A percentile compares a stretch with the other conserved stretches of the same genome.
Conservation (phyloP, 2,113 vertebrate species). For the Sigmodon hispidus region DNA sequence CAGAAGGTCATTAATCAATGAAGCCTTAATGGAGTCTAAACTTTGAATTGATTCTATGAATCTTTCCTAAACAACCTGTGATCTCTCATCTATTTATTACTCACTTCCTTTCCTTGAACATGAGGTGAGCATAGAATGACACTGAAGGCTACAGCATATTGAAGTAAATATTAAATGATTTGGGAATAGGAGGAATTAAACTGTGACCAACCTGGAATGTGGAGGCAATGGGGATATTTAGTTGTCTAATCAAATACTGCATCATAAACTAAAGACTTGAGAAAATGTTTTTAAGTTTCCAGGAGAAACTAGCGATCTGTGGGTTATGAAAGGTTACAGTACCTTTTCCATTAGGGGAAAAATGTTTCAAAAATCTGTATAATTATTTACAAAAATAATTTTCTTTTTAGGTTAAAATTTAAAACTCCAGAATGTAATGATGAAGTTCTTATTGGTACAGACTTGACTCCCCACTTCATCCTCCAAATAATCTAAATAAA, state of each 20-base stretch:
- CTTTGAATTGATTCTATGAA: conserved; percentile 1
- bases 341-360: conserved; percentile 19
- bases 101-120: background rate
- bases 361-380: background rate
- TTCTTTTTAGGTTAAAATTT: conserved; percentile 6
- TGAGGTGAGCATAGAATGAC: background rate
- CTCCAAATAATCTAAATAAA: background rate
- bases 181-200: background rate
- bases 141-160: background rate
- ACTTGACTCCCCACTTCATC: background rate
- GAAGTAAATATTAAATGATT: conserved; percentile 58
- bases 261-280: background rate
- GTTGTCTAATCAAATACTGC: conserved; percentile 11
- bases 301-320: background rate
- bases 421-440: background rate
- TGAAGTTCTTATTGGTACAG: background rate
- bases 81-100: background rate
- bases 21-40: background rate
- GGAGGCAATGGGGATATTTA: conserved; percentile 32
- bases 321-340: background rate
- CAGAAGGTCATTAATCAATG: background rate
- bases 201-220: background rate
- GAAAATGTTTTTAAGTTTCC: background rate
- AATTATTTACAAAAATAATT: background rate
- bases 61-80: background rate